phyloP scores from a whole-genome alignment of 2,888 invertebrate species.

The Pterobdella sp. region DNA sequence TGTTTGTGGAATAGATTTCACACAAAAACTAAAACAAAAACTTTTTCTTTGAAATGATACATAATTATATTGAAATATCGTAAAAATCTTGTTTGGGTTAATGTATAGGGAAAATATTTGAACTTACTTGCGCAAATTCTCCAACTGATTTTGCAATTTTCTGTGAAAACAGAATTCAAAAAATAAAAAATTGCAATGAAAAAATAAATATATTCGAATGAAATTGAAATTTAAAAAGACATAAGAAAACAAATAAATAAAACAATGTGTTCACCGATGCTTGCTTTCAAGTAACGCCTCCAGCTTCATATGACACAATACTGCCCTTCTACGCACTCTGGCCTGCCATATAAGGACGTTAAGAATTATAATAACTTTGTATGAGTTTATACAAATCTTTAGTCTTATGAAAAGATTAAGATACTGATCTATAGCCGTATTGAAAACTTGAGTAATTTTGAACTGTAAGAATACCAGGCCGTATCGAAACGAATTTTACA shows the following conservation, averaged over 20 bases:
- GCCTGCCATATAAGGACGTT: slow-evolving; percentile 53
- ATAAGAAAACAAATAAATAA: slow-evolving; percentile 3
- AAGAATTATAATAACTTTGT: too few relatives aligned
- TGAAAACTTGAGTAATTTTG: too few relatives aligned
- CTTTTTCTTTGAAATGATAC: too few relatives aligned
- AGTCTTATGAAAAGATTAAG: neutral
- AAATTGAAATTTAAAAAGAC: neutral
- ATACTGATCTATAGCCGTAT: too few relatives aligned
- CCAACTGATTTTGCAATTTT: neutral
- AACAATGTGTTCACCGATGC: too few relatives aligned
- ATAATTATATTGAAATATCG: too few relatives aligned
- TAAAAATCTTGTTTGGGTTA: neutral
- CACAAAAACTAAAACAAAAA: too few relatives aligned
- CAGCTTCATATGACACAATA: slow-evolving; percentile 63
- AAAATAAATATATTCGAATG: neutral
- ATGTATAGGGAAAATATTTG: neutral
- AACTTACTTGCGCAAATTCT: neutral
- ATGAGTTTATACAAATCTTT: too few relatives aligned
- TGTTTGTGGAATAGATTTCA: too few relatives aligned
- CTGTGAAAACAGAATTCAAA: neutral
- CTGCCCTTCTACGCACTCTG: slow-evolving; percentile 59
- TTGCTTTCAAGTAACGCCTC: slow-evolving; percentile 60
- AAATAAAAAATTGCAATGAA: neutral
- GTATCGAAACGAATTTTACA: too few relatives aligned
- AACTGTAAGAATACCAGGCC: too few relatives aligned